Base-by-base conservation (phyloP, 2,797 vertebrate genomes). In the Jordanella pulchra region DNA sequence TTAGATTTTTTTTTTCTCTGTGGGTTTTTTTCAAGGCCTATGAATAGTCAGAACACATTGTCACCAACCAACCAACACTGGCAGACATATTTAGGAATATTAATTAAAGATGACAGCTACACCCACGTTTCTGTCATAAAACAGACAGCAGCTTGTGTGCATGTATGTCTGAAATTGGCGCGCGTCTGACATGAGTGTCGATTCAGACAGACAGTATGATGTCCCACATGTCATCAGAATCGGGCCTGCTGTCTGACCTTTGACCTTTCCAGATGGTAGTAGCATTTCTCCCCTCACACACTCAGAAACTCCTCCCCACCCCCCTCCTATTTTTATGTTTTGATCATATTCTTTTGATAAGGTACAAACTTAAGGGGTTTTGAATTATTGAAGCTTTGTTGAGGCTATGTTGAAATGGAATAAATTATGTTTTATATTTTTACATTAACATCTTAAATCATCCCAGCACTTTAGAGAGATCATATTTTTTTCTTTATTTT, bases 221-320 rank as follows among this genome's bases (percentile, higher is more conserved):
- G 3, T 73, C 70, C 71, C 89, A 88, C 79, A 89, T 89, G 80
- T 88, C 86, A 75, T 82, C 79, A 73, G 77, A 85, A 54, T 86
- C 84, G 65, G 73, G 81, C 77, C 75, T 25, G 10, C 81, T 79
- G 65, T 84, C 79, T 75, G 79, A 90, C 87, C 90, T 87, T 71
- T 90, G 87, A 89, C 85, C 87, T 79, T 72, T 78, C 84, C 91
- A 92, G 89, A 91, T 91, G 90, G 89, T 84, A 82, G 83, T 82
- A 85, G 23, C 69, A 3, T 51, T 54, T 53, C 50, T 32, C 17
- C 53, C 69, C 44, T 68, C 58, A 66, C 28, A 32, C 47, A 50
- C 71, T 27, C 3, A 45, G 35, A 53, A 55, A 12, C 42, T 54
- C 6, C 55, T 1, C 28, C 9, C 9, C 56, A 17, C 1, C 48